These are phyloP conservation scores for Macrostomum lignano DNA, from an alignment of 1,140 invertebrate species.

Conservation along the genomic window DNA sequence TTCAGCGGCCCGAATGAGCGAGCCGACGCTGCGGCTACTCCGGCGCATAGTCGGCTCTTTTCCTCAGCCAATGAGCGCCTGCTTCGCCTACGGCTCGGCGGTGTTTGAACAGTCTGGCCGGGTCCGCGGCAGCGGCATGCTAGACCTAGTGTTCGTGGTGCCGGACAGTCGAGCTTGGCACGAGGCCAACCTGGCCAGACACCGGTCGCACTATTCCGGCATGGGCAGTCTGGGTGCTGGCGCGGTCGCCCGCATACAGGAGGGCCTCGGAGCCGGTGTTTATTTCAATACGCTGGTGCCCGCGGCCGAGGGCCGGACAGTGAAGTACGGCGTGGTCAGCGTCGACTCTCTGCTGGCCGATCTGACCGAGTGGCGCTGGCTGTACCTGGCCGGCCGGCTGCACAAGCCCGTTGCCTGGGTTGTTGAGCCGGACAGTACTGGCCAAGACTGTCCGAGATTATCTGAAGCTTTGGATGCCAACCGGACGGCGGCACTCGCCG, in stretches of 20 bases:
- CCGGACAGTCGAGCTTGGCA: neutral
- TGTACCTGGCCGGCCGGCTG: constrained; percentile 2
- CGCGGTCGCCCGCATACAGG: too few species aligned
- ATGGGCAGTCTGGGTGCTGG: neutral
- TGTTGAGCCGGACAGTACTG: too few species aligned
- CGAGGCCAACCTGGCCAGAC: neutral
- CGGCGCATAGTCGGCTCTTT: too few species aligned
- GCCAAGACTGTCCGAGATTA: too few species aligned
- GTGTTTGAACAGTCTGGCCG: neutral
- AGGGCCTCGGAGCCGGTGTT: neutral
- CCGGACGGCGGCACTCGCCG: too few species aligned
- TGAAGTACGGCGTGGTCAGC: constrained; percentile 4
- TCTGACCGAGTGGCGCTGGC: neutral
- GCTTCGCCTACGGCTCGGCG: constrained; percentile 5
- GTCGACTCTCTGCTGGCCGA: neutral
- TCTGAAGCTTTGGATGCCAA: too few species aligned
- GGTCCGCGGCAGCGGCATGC: neutral
- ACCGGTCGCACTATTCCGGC: neutral
- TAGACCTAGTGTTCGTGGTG: constrained; percentile 4
- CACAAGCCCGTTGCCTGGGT: constrained; percentile 5
- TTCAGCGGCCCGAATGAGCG: too few species aligned
- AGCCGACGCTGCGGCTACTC: too few species aligned
- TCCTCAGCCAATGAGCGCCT: too few species aligned
- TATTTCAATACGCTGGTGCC: neutral
- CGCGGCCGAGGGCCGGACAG: neutral